Evolutionary conservation across 1,140 invertebrate genomes (phyloP).

Genomic region (Hyphantria cunea): DNA sequence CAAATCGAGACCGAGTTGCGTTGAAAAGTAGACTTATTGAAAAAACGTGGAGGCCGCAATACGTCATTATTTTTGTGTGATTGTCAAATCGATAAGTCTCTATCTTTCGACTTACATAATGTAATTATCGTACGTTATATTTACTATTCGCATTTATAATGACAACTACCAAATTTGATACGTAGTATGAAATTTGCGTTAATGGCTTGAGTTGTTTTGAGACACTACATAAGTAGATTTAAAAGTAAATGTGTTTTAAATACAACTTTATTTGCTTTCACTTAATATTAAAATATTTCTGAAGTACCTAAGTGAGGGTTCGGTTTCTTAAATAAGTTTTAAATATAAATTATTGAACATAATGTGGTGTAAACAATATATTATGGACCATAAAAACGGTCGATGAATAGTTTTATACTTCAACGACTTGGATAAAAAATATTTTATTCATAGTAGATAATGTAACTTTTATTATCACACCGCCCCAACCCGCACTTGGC

Average conservation of each 20-base stretch:
- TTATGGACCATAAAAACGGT: too few species aligned
- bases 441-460: neutral
- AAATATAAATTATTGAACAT: neutral
- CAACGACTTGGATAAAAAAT: neutral
- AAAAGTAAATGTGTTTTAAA: neutral
- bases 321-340: slow-evolving; percentile 6
- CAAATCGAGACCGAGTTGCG: slow-evolving; percentile 55
- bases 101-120: neutral
- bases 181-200: neutral
- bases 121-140: too few species aligned
- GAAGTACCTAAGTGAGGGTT: slow-evolving; percentile 8
- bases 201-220: neutral
- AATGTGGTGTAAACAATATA: neutral
- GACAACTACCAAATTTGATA: too few species aligned
- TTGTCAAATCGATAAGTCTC: slow-evolving; percentile 2
- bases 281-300: too few species aligned
- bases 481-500: too few species aligned
- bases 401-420: too few species aligned
- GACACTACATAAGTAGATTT: neutral
- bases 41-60: slow-evolving; percentile 32
- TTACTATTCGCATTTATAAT: too few species aligned
- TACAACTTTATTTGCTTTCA: neutral
- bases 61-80: slow-evolving; percentile 29
- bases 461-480: too few species aligned
- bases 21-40: slow-evolving; percentile 35